Percentiles rank a stretch among this genome's conserved stretches.
These are phyloP conservation scores for Vanessa tameamea DNA, from an alignment of 1,140 invertebrate species.

Conservation along the genomic window DNA sequence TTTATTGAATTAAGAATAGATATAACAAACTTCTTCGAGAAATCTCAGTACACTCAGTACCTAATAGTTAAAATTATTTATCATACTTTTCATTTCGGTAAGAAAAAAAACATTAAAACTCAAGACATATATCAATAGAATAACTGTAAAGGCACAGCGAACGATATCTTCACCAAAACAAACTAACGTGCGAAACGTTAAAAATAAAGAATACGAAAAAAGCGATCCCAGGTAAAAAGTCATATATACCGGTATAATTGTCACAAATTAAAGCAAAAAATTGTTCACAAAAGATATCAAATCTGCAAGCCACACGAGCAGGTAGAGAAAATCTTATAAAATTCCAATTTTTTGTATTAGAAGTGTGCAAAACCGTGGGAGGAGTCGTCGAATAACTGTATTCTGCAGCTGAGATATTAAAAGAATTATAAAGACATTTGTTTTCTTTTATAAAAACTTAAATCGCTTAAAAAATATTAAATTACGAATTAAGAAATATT, in stretches of 20 bases:
- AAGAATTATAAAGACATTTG: constrained; percentile 3
- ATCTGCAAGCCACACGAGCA: constrained; percentile 81
- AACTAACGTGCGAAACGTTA: constrained; percentile 69
- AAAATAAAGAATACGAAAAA: constrained; percentile 55
- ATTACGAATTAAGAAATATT: not conserved
- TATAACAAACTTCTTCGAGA: too few species aligned
- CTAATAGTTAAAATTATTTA: too few species aligned
- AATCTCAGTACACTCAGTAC: too few species aligned
- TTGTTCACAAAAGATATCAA: constrained; percentile 76
- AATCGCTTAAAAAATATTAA: not conserved
- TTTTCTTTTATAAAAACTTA: not conserved
- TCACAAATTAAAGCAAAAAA: constrained; percentile 81
- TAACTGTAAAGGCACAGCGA: constrained; percentile 34
- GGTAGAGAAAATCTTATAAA: constrained; percentile 71
- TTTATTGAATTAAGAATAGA: too few species aligned
- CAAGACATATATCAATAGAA: not conserved
- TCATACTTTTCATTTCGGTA: too few species aligned
- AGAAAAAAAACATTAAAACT: too few species aligned
- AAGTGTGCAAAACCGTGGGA: constrained; percentile 78
- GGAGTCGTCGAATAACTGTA: constrained; percentile 72
- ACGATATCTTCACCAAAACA: constrained; percentile 54
- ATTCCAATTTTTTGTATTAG: constrained; percentile 62
- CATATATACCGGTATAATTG: constrained; percentile 79
- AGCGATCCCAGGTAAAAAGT: constrained; percentile 78
- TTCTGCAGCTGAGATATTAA: constrained; percentile 22